Evolutionary conservation across 2,888 invertebrate genomes (phyloP).

Genomic region (Drepana falcataria): DNA sequence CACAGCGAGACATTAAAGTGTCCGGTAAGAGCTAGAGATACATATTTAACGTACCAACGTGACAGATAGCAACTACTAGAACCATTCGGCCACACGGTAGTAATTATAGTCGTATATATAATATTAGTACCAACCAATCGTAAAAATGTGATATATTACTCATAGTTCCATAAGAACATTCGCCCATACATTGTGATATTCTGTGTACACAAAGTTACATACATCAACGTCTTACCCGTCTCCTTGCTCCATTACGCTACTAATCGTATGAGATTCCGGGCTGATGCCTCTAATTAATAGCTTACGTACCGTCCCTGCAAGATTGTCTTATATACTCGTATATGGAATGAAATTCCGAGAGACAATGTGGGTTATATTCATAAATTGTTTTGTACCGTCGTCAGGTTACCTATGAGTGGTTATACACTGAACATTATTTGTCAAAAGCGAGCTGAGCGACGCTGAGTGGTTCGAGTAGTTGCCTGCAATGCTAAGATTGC

Average conservation of each 20-base stretch:
- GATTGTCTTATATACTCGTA: constrained; percentile 31
- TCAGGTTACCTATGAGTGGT: too few relatives aligned
- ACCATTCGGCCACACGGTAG: too few relatives aligned
- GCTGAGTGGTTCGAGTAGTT: too few relatives aligned
- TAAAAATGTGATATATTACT: too few relatives aligned
- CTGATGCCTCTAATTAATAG: constrained; percentile 66
- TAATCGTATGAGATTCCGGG: constrained; percentile 66
- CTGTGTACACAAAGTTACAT: constrained; percentile 25
- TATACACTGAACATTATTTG: too few relatives aligned
- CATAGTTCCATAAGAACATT: constrained; percentile 1
- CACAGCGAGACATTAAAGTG: constrained; percentile 31
- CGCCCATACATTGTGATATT: constrained; percentile 16
- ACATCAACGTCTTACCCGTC: constrained; percentile 54
- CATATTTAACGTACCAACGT: too few relatives aligned
- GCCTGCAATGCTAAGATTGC: too few relatives aligned
- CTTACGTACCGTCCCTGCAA: constrained; percentile 40
- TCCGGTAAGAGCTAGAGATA: constrained; percentile 17
- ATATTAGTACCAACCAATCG: too few relatives aligned
- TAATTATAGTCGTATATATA: too few relatives aligned
- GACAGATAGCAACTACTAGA: too few relatives aligned
- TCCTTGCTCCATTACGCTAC: constrained; percentile 58
- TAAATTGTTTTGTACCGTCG: too few relatives aligned
- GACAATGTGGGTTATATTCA: neutral
- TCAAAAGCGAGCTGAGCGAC: too few relatives aligned
- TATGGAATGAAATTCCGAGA: constrained; percentile 32